Evolutionary conservation across 30 jellyfish, hydroid and myxozoan species (phyloP).

Genomic region (Chironex yamaguchii): DNA sequence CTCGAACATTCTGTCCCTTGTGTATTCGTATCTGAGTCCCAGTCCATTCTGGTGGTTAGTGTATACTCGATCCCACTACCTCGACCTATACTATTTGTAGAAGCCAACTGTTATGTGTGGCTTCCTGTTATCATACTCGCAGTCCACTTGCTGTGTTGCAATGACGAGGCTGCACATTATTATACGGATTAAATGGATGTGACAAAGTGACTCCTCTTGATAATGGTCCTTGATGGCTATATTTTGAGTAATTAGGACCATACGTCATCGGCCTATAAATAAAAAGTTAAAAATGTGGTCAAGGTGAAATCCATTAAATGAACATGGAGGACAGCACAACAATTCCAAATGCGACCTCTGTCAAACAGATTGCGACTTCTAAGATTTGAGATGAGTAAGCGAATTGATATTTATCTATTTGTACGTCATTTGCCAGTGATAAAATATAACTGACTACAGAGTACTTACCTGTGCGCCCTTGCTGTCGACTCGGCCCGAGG

Average conservation of each 20-base stretch:
- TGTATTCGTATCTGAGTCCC: no score
- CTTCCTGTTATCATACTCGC: constrained; percentile 15
- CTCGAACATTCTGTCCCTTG: no score
- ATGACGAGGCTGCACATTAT: constrained; percentile 57
- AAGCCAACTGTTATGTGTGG: no score
- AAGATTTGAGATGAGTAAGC: no score
- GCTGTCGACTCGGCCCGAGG: constrained; percentile 91
- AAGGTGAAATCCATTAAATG: not conserved
- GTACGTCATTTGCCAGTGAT: no score
- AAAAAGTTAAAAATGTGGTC: not conserved
- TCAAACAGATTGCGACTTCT: no score
- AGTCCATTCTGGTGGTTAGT: no score
- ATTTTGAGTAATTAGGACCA: constrained; percentile 42
- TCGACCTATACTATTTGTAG: no score
- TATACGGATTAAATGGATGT: constrained; percentile 90
- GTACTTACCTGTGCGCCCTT: constrained; percentile 80
- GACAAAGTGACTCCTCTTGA: constrained; percentile 85
- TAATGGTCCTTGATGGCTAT: constrained; percentile 84
- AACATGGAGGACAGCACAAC: no score
- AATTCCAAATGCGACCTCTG: not conserved
- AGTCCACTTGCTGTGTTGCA: constrained; percentile 79
- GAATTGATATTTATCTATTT: no score
- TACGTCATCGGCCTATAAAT: constrained; percentile 53
- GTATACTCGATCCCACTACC: no score
- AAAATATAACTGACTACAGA: no score